Conservation (phyloP, 2,797 vertebrate species). For the Anomalospiza imberbis region DNA sequence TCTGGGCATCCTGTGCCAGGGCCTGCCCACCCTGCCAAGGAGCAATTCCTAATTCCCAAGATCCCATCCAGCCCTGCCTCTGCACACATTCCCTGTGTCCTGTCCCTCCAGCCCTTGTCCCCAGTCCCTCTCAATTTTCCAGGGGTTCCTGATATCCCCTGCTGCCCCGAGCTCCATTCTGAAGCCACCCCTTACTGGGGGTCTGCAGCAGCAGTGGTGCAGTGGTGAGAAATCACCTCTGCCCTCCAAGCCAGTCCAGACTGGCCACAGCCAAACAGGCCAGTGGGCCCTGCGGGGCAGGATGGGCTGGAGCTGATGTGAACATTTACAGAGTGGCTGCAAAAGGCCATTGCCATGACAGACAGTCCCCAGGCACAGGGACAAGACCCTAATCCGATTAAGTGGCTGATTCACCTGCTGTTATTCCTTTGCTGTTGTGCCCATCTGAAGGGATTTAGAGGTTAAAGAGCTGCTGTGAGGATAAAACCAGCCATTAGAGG, state of each 20-base stretch:
- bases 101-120: fast-evolving
- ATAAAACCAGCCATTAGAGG: not conserved
- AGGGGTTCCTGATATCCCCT: not conserved
- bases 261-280: not conserved
- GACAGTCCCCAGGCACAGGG: not conserved
- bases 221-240: too few relatives aligned
- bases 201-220: fast-evolving
- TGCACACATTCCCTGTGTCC: not conserved
- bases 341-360: not conserved
- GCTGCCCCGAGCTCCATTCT: not conserved
- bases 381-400: not conserved
- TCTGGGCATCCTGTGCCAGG: not conserved
- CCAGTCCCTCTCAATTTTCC: not conserved
- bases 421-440: not conserved
- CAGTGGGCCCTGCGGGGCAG: not conserved
- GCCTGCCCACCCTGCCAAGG: not conserved
- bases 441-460: not conserved
- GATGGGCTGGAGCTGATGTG: fast-evolving
- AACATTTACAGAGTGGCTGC: not conserved
- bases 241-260: not conserved
- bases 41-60: not conserved
- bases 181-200: fast-evolving
- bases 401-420: not conserved
- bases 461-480: not conserved
- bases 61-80: not conserved